Evolutionary conservation across 2,113 vertebrate genomes (phyloP).

Genomic region (Oenanthe melanoleuca): DNA sequence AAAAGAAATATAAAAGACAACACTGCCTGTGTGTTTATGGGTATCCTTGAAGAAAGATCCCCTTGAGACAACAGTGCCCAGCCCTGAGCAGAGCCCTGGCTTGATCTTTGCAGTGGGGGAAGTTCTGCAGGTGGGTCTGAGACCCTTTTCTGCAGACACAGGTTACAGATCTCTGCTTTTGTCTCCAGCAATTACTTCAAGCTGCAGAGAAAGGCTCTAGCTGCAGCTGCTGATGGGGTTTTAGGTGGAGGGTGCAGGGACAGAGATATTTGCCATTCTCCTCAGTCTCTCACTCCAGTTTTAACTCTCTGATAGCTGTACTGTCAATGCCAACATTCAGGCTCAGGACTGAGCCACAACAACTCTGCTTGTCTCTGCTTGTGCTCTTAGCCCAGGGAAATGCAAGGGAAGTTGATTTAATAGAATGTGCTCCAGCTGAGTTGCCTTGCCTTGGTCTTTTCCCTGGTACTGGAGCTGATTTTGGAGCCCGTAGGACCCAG

Average conservation of each 20-base stretch:
- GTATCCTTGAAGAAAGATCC: background rate
- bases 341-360: background rate
- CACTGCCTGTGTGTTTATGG: fast-evolving
- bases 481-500: background rate
- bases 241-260: background rate
- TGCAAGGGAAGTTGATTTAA: background rate
- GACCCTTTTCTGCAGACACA: background rate
- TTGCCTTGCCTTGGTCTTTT: background rate
- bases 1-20: background rate
- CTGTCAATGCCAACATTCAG: background rate
- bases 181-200: background rate
- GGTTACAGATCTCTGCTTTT: background rate
- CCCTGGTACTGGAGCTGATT: background rate
- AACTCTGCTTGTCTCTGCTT: background rate
- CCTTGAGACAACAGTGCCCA: background rate
- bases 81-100: background rate
- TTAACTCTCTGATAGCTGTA: background rate
- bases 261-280: background rate
- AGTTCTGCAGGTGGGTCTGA: background rate
- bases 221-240: background rate
- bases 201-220: background rate
- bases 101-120: background rate
- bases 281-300: background rate
- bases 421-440: background rate
- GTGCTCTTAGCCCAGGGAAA: background rate